Base-by-base conservation (phyloP, 2,888 invertebrate genomes). In the Pilophorus perplexus region DNA sequence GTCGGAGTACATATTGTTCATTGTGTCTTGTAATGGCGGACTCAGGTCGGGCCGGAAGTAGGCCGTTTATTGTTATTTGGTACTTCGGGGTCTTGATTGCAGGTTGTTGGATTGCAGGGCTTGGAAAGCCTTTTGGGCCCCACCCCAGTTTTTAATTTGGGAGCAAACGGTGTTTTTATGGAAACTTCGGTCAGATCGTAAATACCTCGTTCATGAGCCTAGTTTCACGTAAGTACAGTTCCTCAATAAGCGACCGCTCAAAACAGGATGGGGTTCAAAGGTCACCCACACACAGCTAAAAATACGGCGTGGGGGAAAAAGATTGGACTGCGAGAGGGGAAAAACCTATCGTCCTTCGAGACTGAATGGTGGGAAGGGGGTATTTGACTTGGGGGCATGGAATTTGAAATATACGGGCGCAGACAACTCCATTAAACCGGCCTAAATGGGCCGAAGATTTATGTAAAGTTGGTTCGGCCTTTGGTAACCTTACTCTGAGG, bases 371-470 rank as follows among this genome's bases (percentile, higher is more conserved):
- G n/a, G n/a, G 52, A 28, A 16, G 8, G 28, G 14, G 52, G 25
- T 68, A 64, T 59, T 64, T 67, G 64, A 48, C 65, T 68, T 38
- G 65, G 37, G 65, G 68, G 68, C 65, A 68, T 28, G 40, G 52
- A 50, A 48, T 46, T 40, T 68, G 46, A 60, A 57, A 68, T 65
- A 68, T 68, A 65, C 59, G 60, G 37, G 62, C 62, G 62, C 68
- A 44, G 68, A 68, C 68, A 68, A 59, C 68, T 68, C 68, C 55
- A 68, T 68, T 68, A 68, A 50, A 60, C 37, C 28, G 46, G 42
- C 23, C 60, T 68, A 68, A 68, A 68, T 44, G 68, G 38, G 27
- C 44, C 6, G 14, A 28, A 52, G 68, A 68, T 68, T 68, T 68
- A 68, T 57, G 68, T 44, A 20, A 33, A 62, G 46, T 33, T 48